A percentile compares a stretch with the other conserved stretches of the same genome.
Conservation (phyloP, 1,140 invertebrate species). For the Caenorhabditis inopinata region DNA sequence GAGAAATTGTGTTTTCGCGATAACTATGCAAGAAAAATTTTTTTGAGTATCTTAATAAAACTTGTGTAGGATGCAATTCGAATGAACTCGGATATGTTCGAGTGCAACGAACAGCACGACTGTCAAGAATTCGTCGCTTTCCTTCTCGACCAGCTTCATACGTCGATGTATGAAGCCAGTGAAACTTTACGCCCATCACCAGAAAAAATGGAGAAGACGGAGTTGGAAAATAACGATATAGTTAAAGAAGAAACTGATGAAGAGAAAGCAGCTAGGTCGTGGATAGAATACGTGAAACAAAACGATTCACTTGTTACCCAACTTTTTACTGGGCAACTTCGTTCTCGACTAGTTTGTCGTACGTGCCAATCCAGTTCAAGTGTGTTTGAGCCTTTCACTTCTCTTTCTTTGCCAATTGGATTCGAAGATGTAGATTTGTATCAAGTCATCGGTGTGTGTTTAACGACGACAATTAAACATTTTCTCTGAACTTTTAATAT, state of each 20-base stretch:
- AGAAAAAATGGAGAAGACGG: conserved; percentile 54
- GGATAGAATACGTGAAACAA: conserved; percentile 50
- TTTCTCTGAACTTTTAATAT: neutral
- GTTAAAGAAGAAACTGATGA: conserved; percentile 70
- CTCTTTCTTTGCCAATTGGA: conserved; percentile 81
- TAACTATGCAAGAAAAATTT: too few relatives aligned
- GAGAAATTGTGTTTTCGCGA: too few relatives aligned
- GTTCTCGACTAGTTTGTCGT: conserved; percentile 78
- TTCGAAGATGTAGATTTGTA: conserved; percentile 74
- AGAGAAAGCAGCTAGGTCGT: conserved; percentile 67
- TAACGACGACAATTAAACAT: conserved; percentile 49
- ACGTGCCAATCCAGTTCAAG: conserved; percentile 63
- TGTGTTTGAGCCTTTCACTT: conserved; percentile 86
- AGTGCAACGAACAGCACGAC: conserved; percentile 83
- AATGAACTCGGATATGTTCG: conserved; percentile 71
- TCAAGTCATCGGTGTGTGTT: conserved; percentile 77
- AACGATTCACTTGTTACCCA: conserved; percentile 27
- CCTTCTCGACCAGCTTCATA: conserved; percentile 84
- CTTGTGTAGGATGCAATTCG: conserved; percentile 71
- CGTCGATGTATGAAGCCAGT: conserved; percentile 77
- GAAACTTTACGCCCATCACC: conserved; percentile 41
- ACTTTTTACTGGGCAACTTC: conserved; percentile 75
- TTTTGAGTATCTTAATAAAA: too few relatives aligned
- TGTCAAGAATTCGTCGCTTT: conserved; percentile 89
- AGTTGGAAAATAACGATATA: conserved; percentile 68